Evolutionary conservation across 2,888 invertebrate genomes (phyloP), one percentile per base, ranked within the genome.

Genomic region (Brenthis daphne): DNA sequence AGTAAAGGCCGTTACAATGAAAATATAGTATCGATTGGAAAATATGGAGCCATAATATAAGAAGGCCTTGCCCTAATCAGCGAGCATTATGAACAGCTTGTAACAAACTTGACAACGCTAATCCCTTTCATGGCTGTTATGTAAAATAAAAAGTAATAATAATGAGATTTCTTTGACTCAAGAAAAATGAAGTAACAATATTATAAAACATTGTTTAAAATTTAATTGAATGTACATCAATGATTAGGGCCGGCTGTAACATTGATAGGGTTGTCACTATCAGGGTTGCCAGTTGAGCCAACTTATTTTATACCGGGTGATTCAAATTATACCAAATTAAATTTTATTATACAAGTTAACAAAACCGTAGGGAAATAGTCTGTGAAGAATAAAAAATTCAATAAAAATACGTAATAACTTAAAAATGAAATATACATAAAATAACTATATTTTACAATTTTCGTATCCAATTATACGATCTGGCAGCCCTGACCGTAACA

Each of bases 101-200:
- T 5, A 13, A 54, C 2, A 54, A 54, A 29, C 14, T 24, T 8
- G 37, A 43, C 11, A 54, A 54, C 1, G 24, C 29, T 29, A 54
- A 54, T 5, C 5, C 29, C 3, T 54, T 29, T 54, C 54, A 29
- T 13, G 29, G 1, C 53, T 20, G 20, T 12, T 20, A 20, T 53
- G 12, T 55, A 58, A 43, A 48, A 43, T 43, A 43, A 3, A 29
- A 48, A 60, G n/a, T 6, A 14, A 50, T 29, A 29, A 2, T 33
- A 50, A 60, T 16, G 50, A 60, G 33, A 60, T 60, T 60, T 60
- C 48, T 24, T 29, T 29, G 48, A 60, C 48, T 60, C n/a, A 50
- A 29, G 6, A n/a, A 50, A n/a, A 48, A 47, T 24, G 14, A 48
- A 60, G 37, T 37, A 6, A 37, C 11, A 43, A 43, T 43, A 8